Percentiles rank a stretch among this genome's conserved stretches.
These are phyloP conservation scores for Mastomys coucha DNA, from an alignment of 2,113 vertebrate genomes.

Conservation along the genomic window DNA sequence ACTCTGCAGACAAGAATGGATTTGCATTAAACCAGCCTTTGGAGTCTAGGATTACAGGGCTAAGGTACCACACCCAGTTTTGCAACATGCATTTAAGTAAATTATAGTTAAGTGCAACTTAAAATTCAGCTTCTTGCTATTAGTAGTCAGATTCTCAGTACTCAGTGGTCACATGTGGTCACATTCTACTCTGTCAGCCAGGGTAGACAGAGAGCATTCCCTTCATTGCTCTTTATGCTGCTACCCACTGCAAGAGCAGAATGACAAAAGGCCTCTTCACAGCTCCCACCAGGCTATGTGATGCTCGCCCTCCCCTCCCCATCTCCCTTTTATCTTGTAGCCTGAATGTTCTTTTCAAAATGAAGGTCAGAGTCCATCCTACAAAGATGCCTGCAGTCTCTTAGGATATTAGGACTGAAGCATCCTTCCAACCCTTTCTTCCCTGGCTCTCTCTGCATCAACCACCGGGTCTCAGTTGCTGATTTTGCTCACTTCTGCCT, in stretches of 20 bases:
- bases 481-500: background rate
- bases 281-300: background rate
- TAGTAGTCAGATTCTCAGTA: background rate
- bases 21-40: background rate
- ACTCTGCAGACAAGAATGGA: background rate
- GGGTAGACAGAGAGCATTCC: background rate
- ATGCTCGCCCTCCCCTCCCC: background rate
- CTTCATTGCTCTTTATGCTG: background rate
- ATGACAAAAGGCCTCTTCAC: background rate
- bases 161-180: background rate
- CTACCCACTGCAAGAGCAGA: background rate
- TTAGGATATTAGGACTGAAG: background rate
- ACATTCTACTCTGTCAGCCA: background rate
- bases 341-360: background rate
- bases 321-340: background rate
- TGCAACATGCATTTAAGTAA: background rate
- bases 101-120: background rate
- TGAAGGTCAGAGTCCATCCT: background rate
- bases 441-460: background rate
- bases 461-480: background rate
- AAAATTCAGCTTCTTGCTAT: background rate
- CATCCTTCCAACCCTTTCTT: background rate
- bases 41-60: no score
- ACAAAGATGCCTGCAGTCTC: background rate
- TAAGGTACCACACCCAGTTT: background rate